Conservation (phyloP, 2,113 vertebrate species). For the Pitta sordida region DNA sequence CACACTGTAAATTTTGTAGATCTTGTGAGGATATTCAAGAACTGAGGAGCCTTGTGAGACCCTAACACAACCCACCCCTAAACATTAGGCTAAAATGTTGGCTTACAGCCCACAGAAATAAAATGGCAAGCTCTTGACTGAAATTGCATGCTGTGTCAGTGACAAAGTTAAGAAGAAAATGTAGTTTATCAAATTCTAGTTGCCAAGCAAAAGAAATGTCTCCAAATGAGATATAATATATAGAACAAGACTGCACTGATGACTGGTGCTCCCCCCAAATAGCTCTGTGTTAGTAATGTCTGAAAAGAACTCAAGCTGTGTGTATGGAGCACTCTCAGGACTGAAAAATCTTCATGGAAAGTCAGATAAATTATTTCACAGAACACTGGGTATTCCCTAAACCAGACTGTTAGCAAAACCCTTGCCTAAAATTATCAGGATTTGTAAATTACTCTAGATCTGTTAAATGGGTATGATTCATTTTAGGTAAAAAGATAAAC, state of each 20-base stretch:
- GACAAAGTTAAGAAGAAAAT: not conserved
- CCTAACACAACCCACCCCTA: not conserved
- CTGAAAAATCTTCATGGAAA: not conserved
- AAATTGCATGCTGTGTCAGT: not conserved
- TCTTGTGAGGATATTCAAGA: not conserved
- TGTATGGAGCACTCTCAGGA: too few relatives aligned
- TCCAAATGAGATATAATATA: not conserved
- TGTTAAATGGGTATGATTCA: not conserved
- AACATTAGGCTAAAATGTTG: not conserved
- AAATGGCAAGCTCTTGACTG: not conserved
- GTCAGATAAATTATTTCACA: not conserved
- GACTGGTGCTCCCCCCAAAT: not conserved
- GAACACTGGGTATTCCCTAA: not conserved
- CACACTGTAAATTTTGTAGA: fast-evolving
- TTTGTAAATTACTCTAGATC: not conserved
- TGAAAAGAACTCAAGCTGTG: not conserved
- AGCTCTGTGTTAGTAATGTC: not conserved
- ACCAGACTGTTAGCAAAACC: not conserved
- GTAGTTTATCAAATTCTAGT: not conserved
- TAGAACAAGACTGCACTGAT: not conserved
- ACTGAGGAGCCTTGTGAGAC: not conserved
- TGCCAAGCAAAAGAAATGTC: not conserved
- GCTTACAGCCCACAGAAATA: not conserved
- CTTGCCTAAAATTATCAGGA: not conserved
- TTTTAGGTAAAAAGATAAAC: not conserved